Base-by-base conservation (phyloP, 2,888 invertebrate genomes). In the Amorpha juglandis region DNA sequence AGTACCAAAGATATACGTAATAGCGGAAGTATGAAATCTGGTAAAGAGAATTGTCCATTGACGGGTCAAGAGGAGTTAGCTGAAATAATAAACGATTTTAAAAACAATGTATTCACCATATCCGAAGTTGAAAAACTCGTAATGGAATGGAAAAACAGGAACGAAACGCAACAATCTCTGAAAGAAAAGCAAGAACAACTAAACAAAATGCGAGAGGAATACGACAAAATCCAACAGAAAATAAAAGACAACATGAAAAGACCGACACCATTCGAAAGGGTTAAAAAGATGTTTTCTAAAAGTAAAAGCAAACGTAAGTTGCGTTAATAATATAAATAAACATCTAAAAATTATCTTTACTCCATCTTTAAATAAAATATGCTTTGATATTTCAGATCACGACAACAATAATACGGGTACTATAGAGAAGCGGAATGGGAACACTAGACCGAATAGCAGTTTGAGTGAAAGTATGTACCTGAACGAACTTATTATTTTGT, bases 11-110 rank as follows among this genome's bases (percentile, higher is more conserved):
- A 92, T 67, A 74, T 83, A 16, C 84, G 88, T 51, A 84, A 80
- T 71, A 91, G 89, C 63, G 90, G 90, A 50, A 91, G 92, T 72
- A 74, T 92, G 38, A 93, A 92, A 74, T 92, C 91, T 11, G 85
- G 88, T 0, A 91, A 91, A 73, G 92, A 92, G 51, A 82, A 65
- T n/a, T 87, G 78, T 68, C 91, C 91, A 1, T 77, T 90, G 6
- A 92, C 90, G 0, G 94, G 94, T 1, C 96, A 97, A 81, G 97
- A 97, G 71, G 97, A 98, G 81, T 92, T 98, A 68, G 95, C 96
- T 3, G 97, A 98, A 89, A 97, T 98, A 63, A 97, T 98, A 82
- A 97, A 96, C 79, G 97, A 98, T 79, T 98, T 97, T 79, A 98
- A 98, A 85, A 97, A 97, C 79, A 97, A 98, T 80, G 97, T 97